Evolutionary conservation across 2,113 vertebrate species (phyloP).

Genomic region (Myrmecophaga tridactyla): DNA sequence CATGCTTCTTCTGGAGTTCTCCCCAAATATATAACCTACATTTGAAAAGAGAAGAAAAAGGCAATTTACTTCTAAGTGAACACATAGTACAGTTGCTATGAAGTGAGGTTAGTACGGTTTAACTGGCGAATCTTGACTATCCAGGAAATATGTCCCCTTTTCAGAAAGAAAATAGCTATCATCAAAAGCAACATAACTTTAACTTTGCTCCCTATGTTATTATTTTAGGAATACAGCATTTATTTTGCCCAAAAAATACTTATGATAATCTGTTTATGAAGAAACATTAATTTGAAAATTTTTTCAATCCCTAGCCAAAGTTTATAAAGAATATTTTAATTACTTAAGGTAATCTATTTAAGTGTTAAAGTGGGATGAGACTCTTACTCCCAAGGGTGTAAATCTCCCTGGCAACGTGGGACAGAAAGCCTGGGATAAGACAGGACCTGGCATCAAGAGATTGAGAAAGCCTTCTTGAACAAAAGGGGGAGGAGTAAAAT

Average conservation of each 20-base stretch:
- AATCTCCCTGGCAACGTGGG: no score
- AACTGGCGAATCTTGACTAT: not conserved
- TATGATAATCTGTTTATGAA: not conserved
- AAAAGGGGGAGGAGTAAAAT: no score
- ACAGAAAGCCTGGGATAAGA: no score
- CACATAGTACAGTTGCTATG: not conserved
- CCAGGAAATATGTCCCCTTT: not conserved
- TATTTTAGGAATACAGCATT: not conserved
- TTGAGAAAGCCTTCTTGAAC: no score
- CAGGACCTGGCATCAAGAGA: no score
- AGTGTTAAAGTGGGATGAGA: not conserved
- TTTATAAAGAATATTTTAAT: not conserved
- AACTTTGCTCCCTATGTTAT: not conserved
- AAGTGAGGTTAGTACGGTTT: not conserved
- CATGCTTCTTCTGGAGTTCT: constrained; percentile 93
- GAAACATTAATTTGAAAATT: not conserved
- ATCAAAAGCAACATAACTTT: not conserved
- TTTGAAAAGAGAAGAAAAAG: constrained; percentile 70
- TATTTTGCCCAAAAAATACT: not conserved
- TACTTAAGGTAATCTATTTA: not conserved
- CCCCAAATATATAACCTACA: constrained; percentile 93
- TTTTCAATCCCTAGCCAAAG: not conserved
- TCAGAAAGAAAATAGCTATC: not conserved
- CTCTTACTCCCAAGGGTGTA: no score
- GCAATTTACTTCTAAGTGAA: constrained; percentile 57